Evolutionary conservation across 2,797 vertebrate genomes (phyloP).

Genomic region (Malacoctenus gilli): DNA sequence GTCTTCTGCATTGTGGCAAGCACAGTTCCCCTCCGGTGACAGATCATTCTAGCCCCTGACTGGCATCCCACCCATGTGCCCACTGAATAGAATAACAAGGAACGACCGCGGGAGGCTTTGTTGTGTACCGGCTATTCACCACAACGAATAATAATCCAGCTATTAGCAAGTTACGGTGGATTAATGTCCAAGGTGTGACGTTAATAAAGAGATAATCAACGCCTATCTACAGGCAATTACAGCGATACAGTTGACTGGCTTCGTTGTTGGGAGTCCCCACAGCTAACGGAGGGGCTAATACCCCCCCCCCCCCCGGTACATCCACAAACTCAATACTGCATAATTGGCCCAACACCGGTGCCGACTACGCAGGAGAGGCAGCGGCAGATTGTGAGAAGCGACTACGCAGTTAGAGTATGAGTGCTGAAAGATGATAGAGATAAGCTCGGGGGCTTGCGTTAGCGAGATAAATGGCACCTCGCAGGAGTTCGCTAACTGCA

Average conservation of each 20-base stretch:
- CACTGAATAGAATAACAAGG: constrained; percentile 49
- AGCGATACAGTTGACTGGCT: too few species aligned
- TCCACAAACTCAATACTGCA: accelerated
- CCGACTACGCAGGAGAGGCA: neutral
- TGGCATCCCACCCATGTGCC: constrained; percentile 26
- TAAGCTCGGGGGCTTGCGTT: constrained; percentile 18
- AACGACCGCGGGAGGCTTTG: constrained; percentile 29
- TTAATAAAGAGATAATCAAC: too few species aligned
- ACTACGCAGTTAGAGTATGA: constrained; percentile 6
- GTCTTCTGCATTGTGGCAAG: constrained; percentile 41
- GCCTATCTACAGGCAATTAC: too few species aligned
- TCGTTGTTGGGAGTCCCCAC: neutral
- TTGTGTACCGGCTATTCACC: neutral
- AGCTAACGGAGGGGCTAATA: constrained; percentile 9
- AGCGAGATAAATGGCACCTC: constrained; percentile 30
- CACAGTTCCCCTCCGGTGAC: constrained; percentile 25
- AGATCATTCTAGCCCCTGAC: constrained; percentile 61
- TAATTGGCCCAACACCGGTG: accelerated
- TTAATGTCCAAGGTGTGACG: too few species aligned
- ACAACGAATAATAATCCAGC: neutral
- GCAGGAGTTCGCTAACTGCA: constrained; percentile 37
- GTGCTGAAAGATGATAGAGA: neutral
- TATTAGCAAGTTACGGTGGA: too few species aligned
- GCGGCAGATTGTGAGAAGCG: accelerated
- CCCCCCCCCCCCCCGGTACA: constrained; percentile 3